Conservation (phyloP, 2,113 vertebrate genomes). For the Lagopus leucura region DNA sequence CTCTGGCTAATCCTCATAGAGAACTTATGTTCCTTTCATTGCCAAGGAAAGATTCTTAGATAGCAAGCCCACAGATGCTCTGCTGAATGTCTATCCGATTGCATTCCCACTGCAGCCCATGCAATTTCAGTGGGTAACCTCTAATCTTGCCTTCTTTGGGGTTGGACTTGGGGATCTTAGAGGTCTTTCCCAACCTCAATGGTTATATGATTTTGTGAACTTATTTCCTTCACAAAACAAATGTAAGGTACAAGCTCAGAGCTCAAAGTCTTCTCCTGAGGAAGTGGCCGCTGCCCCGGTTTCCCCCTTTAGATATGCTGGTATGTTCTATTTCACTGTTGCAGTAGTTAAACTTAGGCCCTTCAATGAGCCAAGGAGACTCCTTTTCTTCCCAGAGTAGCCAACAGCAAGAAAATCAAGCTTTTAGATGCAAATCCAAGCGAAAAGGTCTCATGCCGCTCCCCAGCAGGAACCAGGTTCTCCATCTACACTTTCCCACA, state of each 20-base stretch:
- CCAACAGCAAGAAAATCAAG: not conserved
- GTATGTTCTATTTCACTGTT: not conserved
- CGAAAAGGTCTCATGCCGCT: fast-evolving
- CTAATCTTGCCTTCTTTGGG: not conserved
- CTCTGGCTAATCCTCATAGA: not conserved
- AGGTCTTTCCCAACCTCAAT: too few species aligned
- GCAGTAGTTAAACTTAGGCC: not conserved
- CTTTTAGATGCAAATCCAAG: not conserved
- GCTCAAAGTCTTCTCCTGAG: not conserved
- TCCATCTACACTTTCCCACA: not conserved
- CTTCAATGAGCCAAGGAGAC: not conserved
- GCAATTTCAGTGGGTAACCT: not conserved
- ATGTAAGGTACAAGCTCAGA: not conserved
- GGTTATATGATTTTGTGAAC: too few species aligned
- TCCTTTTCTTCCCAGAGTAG: not conserved
- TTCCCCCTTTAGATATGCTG: not conserved
- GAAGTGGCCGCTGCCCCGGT: not conserved
- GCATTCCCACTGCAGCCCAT: not conserved
- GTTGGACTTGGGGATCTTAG: not conserved
- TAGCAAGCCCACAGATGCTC: not conserved
- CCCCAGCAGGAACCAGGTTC: not conserved
- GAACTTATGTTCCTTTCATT: not conserved
- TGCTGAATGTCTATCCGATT: not conserved
- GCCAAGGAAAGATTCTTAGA: not conserved
- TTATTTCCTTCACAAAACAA: not conserved